Conservation (phyloP, 2,113 vertebrate species). For the Coptodon rendalli region DNA sequence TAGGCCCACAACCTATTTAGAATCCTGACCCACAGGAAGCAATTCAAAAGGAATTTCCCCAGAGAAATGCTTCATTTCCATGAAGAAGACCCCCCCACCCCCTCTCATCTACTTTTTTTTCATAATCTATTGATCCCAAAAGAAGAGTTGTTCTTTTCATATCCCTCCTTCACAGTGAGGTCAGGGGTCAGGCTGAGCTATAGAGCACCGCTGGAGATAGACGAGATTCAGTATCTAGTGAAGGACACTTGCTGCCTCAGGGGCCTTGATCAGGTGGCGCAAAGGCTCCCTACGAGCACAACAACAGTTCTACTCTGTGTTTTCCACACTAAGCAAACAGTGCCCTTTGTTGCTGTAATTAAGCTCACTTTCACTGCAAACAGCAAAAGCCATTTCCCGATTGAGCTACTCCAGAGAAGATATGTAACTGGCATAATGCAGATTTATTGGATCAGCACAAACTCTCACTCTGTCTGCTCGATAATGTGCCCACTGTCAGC, state of each 20-base stretch:
- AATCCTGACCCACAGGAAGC: slow-evolving; percentile 18
- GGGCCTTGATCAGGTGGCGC: neutral
- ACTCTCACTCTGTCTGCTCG: neutral
- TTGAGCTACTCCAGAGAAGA: neutral
- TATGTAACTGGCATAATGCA: neutral
- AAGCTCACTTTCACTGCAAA: neutral
- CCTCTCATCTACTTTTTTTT: neutral
- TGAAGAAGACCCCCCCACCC: neutral
- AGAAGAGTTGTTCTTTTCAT: neutral
- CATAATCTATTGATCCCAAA: slow-evolving; percentile 16
- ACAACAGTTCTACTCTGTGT: neutral
- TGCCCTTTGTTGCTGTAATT: neutral
- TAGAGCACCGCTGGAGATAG: neutral
- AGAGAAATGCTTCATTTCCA: slow-evolving; percentile 31
- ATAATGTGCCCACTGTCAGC: neutral
- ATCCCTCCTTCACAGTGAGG: neutral
- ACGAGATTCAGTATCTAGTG: neutral
- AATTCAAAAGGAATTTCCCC: slow-evolving; percentile 34
- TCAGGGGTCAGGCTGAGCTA: slow-evolving; percentile 12
- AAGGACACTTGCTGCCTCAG: neutral
- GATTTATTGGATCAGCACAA: neutral
- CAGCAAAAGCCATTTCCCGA: neutral
- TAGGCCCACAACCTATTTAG: slow-evolving; percentile 44
- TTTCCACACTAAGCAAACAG: neutral
- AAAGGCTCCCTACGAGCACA: neutral